A percentile compares a stretch with the other conserved stretches of the same genome.
These are phyloP conservation scores for Cremastobaeus sp. DNA, from an alignment of 2,888 invertebrate genomes.

Conservation along the genomic window DNA sequence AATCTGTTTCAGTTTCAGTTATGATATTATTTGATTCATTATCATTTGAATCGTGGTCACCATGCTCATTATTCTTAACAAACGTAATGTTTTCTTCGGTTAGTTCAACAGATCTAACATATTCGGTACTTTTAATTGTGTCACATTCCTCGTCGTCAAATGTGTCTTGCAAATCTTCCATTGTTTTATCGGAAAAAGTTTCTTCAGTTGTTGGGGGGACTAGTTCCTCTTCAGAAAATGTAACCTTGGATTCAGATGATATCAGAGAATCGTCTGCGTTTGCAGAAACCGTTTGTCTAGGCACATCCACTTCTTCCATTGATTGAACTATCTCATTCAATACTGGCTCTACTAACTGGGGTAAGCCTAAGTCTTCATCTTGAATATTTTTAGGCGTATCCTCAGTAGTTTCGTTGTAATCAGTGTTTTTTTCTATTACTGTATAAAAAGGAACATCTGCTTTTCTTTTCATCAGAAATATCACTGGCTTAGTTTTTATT, in stretches of 20 bases:
- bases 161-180: conserved; percentile 51
- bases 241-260: background rate
- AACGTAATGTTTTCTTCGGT: conserved; percentile 6
- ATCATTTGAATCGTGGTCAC: conserved; percentile 23
- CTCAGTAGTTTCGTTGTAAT: background rate
- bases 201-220: background rate
- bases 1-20: conserved; percentile 21
- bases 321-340: conserved; percentile 66
- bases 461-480: conserved; percentile 87
- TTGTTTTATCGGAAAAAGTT: conserved; percentile 26
- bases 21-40: conserved; percentile 12
- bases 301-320: conserved; percentile 64
- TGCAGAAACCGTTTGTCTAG: conserved; percentile 47
- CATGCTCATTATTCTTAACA: conserved; percentile 4
- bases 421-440: conserved; percentile 5
- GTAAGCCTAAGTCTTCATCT: background rate
- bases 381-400: background rate
- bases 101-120: background rate
- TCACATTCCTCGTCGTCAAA: conserved; percentile 46
- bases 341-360: conserved; percentile 62
- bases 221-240: background rate
- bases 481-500: conserved; percentile 89
- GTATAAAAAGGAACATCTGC: conserved; percentile 80
- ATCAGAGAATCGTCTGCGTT: conserved; percentile 26
- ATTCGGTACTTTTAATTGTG: conserved; percentile 13